Base-by-base conservation (phyloP, 2,888 invertebrate species). In the Drosophila kuntzei region DNA sequence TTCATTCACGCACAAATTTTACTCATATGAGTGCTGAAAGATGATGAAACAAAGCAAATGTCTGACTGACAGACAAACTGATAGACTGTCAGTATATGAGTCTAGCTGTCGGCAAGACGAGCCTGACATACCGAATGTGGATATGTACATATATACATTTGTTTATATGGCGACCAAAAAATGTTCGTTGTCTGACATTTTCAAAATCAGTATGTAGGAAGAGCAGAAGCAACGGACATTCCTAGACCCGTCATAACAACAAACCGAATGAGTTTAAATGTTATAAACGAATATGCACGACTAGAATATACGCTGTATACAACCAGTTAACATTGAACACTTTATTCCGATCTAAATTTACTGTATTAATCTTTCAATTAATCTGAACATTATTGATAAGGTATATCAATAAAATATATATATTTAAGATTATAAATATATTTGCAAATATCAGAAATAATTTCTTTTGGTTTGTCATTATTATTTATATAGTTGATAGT, bases 41-140 rank as follows among this genome's bases (percentile, higher is more conserved):
- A 61, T 80, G 87, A 83, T 74, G 74, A 71, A 81, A 87, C 84
- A 87, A 83, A 71, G 68, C 68, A 76, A 77, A 73, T 60, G 39
- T 57, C 64, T 67, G 54, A 22, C 50, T 9, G 46, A 16, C 68
- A 62, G 55, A 53, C 47, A 16, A 62, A 49, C 72, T 50, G 54
- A 44, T 47, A 43, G 27, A 44, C 47, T 20, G 70, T 29, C 18
- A 27, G 46, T n/a, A n/a, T n/a, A n/a, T n/a, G n/a, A n/a, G n/a
- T n/a, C n/a, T n/a, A n/a, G 22, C 50, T 22, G 44, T 11, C 39
- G 46, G 37, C 54, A 37, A 36, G 57, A 16, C 34, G 41, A 44
- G 53, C 29, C 62, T 67, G 59, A 36, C 61, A 44, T 36, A 53
- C 36, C 29, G 36, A 32, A 41, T 37, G 14, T 7, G n/a, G 25